Evolutionary conservation across 2,797 vertebrate genomes (phyloP), one percentile per base, ranked within the genome.

Genomic region (Hephaestus fuliginosus): DNA sequence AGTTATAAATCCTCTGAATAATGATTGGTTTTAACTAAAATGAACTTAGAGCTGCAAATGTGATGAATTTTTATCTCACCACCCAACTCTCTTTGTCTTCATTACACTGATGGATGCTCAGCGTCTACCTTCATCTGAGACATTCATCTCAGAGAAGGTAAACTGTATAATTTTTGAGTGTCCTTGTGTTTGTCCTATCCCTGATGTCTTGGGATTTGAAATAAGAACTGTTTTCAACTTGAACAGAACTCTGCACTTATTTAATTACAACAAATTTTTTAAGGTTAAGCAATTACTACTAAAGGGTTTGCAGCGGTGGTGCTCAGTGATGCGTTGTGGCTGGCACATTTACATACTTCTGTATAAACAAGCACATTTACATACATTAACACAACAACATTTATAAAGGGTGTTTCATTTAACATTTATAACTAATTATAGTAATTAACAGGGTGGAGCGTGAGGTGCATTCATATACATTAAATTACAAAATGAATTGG

Each of bases 281-380:
- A 81, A 81, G 83, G 78, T 79, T 81, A 77, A 77, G 49, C 53
- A 53, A 72, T 76, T 33, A 46, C 56, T n/a, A 30, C 44, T 22
- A 6, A 28, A 48, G 17, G 20, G 28, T 77, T 64, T 67, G 64
- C 36, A 66, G 36, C 28, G 11, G 39, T 17, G 6, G 20, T 60
- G 65, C 61, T 62, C 33, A 6, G 25, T 52, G 70, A 49, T 49
- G 72, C 9, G 0, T 57, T 25, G 14, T 44, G 55, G 15, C 68
- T 66, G 65, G 13, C 2, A 61, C 62, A 74, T 85, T 81, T 74
- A 56, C 33, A 80, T 82, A 60, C 49, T 3, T 55, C 56, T 36
- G 79, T 81, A 77, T 56, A 86, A 81, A 82, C 49, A 80, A 70
- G 44, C 33, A 69, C 28, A 81, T 83, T 85, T 70, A 62, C 78